phyloP scores from a whole-genome alignment of 2,113 vertebrate genomes.

The Xenus cinereus region DNA sequence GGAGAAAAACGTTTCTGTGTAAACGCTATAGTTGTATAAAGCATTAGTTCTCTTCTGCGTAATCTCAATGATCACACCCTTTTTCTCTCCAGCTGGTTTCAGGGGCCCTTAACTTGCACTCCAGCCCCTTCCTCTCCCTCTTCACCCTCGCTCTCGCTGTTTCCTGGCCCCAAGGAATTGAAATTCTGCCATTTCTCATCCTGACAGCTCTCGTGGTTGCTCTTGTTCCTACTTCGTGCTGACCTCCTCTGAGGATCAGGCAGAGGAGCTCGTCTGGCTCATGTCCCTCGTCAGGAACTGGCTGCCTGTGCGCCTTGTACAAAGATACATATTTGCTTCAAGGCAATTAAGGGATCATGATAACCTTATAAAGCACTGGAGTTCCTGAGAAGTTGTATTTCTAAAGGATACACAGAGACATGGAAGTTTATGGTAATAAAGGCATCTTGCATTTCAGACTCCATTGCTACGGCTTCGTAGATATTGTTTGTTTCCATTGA shows the following conservation, averaged over 20 bases:
- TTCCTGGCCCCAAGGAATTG: fast-evolving
- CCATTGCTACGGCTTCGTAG: background rate
- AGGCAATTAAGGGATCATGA: background rate
- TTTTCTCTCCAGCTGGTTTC: background rate
- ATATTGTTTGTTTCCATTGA: background rate
- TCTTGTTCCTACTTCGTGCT: background rate
- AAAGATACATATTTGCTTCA: background rate
- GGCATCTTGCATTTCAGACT: background rate
- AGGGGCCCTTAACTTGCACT: background rate
- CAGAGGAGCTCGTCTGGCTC: fast-evolving
- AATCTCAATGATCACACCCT: fast-evolving
- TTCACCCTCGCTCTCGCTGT: background rate
- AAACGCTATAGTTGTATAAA: background rate
- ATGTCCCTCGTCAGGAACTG: fast-evolving
- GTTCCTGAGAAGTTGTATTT: background rate
- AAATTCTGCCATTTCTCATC: background rate
- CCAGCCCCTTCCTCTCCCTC: background rate
- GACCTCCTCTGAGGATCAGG: background rate
- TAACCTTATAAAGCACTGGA: background rate
- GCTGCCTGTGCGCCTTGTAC: background rate
- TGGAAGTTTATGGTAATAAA: background rate
- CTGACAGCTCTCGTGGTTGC: background rate
- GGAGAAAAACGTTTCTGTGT: background rate
- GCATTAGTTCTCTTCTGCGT: background rate
- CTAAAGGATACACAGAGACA: background rate